Conservation (phyloP, 2,113 vertebrate species). For the Pomatorhinus ruficollis region DNA sequence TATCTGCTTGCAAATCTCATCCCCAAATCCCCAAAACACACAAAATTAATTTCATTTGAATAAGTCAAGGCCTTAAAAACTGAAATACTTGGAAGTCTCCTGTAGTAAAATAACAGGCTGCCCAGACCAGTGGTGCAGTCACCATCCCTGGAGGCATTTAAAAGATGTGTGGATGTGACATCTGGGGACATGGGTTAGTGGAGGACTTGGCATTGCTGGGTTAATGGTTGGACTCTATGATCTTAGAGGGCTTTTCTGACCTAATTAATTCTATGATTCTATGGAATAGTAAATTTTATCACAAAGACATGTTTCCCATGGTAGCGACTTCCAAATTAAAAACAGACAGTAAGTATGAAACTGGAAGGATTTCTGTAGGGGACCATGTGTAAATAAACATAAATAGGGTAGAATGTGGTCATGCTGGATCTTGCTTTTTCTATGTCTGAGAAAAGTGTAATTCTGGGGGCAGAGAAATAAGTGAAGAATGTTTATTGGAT, state of each 20-base stretch:
- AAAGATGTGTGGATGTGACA: neutral
- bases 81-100: neutral
- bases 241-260: neutral
- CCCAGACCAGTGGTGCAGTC: neutral
- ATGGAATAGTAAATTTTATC: neutral
- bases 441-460: neutral
- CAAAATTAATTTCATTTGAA: neutral
- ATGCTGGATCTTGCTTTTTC: accelerated
- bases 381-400: accelerated
- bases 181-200: neutral
- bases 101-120: neutral
- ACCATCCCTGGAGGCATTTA: neutral
- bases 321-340: neutral
- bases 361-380: accelerated
- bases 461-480: neutral
- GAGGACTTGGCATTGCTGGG: neutral
- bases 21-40: neutral
- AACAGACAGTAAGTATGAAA: neutral
- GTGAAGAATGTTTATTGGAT: neutral
- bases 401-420: neutral
- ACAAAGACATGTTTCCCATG: neutral
- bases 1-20: neutral
- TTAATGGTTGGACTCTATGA: neutral
- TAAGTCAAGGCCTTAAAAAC: neutral
- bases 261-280: neutral